These are phyloP conservation scores for Drosophila birchii DNA, from an alignment of 2,888 invertebrate genomes.

Conservation along the genomic window DNA sequence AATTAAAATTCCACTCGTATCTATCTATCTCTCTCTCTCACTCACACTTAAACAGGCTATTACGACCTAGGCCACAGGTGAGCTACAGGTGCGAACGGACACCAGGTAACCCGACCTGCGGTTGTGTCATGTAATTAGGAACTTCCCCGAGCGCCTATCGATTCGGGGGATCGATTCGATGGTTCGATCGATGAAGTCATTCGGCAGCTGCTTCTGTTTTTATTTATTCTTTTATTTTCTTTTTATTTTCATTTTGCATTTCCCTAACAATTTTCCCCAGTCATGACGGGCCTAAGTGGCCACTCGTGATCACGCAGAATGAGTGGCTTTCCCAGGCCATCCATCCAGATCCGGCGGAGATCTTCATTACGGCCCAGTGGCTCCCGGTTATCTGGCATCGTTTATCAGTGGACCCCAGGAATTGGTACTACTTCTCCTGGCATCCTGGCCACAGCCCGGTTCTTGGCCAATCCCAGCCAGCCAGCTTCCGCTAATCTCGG, in stretches of 20 bases:
- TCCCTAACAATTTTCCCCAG: background rate
- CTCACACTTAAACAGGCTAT: background rate
- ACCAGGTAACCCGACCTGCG: conserved; percentile 56
- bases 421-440: conserved; percentile 3
- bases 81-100: conserved; percentile 45
- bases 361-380: conserved; percentile 65
- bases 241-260: background rate
- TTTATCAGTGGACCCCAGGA: conserved; percentile 50
- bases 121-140: conserved; percentile 79
- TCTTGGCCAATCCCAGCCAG: conserved; percentile 29
- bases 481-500: conserved; percentile 68
- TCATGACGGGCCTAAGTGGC: conserved; percentile 58
- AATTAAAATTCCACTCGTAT: conserved; percentile 77
- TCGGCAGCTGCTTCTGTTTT: conserved; percentile 54
- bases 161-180: conserved; percentile 53
- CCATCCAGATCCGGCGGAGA: conserved; percentile 44
- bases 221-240: background rate
- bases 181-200: conserved; percentile 60
- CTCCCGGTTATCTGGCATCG: conserved; percentile 29
- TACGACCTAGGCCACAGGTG: conserved; percentile 3
- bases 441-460: conserved; percentile 8
- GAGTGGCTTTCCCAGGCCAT: conserved; percentile 62
- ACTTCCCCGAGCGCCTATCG: conserved; percentile 58
- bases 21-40: conserved; percentile 1
- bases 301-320: conserved; percentile 57